A percentile compares a stretch with the other conserved stretches of the same genome.
Conservation (phyloP, 1,140 invertebrate species). For the Philotrypesis tridentata region DNA sequence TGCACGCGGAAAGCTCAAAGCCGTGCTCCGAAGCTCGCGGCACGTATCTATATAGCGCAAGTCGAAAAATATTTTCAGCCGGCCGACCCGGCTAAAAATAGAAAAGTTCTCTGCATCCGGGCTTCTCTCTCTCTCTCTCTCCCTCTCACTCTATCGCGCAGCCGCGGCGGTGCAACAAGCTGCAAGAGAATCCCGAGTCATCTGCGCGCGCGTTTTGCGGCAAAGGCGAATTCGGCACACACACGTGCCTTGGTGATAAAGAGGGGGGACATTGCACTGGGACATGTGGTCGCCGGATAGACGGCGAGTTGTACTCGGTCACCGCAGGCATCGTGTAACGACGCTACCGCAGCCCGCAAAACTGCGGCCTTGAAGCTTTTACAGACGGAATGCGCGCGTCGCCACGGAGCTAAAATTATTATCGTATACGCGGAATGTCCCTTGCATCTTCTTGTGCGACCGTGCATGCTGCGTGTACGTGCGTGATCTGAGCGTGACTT, state of each 20-base stretch:
- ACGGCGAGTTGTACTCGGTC: background rate
- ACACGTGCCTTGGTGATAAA: background rate
- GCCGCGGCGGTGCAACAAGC: background rate
- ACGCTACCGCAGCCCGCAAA: constrained; percentile 24
- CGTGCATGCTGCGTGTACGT: too few species aligned
- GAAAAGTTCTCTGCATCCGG: background rate
- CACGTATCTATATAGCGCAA: too few species aligned
- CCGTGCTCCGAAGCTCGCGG: background rate
- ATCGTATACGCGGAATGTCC: background rate
- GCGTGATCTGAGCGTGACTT: too few species aligned
- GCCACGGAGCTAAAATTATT: background rate
- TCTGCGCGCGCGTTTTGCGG: background rate
- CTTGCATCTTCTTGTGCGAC: too few species aligned
- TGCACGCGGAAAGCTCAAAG: background rate
- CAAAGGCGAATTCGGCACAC: constrained; percentile 5
- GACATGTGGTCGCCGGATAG: constrained; percentile 11
- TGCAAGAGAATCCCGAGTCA: background rate
- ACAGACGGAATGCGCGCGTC: background rate
- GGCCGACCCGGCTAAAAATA: background rate
- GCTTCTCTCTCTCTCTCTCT: background rate
- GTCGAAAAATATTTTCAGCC: background rate
- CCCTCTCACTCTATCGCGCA: background rate
- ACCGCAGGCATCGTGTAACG: constrained; percentile 24
- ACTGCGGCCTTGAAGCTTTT: constrained; percentile 27
- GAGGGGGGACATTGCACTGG: background rate